Percentiles rank a stretch among this genome's conserved stretches.
These are phyloP conservation scores for Berghia stephanieae DNA, from an alignment of 1,140 invertebrate species.

Conservation along the genomic window DNA sequence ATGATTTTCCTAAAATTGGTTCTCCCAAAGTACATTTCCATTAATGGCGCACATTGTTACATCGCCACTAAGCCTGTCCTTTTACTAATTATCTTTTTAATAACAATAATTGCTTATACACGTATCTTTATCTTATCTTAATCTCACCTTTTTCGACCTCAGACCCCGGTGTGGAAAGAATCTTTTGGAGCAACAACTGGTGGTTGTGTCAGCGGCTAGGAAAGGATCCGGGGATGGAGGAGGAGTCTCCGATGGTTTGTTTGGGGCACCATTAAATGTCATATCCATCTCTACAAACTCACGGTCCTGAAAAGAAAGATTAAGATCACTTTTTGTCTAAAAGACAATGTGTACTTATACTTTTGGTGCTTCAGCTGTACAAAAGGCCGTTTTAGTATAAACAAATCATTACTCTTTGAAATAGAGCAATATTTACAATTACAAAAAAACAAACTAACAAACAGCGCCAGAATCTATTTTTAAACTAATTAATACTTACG, in stretches of 20 bases:
- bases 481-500: too few species aligned
- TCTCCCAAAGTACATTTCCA: neutral
- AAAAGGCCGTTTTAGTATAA: neutral
- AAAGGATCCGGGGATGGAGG: conserved; percentile 85
- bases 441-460: too few species aligned
- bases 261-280: conserved; percentile 90
- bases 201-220: conserved; percentile 62
- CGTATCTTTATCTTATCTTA: neutral
- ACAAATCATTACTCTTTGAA: neutral
- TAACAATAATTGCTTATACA: neutral
- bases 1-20: too few species aligned
- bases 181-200: conserved; percentile 85
- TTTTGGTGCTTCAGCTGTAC: too few species aligned
- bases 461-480: too few species aligned
- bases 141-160: conserved; percentile 51
- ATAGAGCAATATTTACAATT: too few species aligned
- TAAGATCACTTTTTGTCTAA: too few species aligned
- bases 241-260: conserved; percentile 77
- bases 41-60: neutral
- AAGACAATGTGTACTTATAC: too few species aligned
- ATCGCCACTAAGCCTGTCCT: neutral
- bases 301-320: conserved; percentile 79
- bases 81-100: too few species aligned
- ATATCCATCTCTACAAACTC: conserved; percentile 96
- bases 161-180: conserved; percentile 55